Conservation (phyloP, 2,888 invertebrate species). For the Itoplectis maculator region DNA sequence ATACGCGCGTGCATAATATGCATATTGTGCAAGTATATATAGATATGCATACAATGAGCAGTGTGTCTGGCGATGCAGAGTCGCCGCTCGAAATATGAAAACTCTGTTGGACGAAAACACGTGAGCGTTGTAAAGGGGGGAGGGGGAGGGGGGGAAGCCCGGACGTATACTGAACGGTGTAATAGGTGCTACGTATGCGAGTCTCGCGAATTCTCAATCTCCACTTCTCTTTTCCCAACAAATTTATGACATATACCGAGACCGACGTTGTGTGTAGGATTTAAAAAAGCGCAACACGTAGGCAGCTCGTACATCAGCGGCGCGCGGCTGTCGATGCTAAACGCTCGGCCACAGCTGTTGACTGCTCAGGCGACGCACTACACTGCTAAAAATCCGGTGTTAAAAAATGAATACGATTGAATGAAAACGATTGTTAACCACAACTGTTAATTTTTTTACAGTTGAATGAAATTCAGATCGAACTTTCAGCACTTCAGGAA, state of each 20-base stretch:
- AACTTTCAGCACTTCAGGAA: conserved; percentile 14
- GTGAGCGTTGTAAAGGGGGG: background rate
- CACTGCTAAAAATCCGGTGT: too few relatives aligned
- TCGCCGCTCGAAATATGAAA: conserved; percentile 47
- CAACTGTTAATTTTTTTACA: too few relatives aligned
- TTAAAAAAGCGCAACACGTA: conserved; percentile 64
- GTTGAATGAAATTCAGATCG: too few relatives aligned
- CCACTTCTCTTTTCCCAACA: conserved; percentile 41
- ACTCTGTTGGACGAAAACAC: conserved; percentile 37
- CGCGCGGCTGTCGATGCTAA: conserved; percentile 21
- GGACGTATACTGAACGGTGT: conserved; percentile 55
- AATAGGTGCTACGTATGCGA: conserved; percentile 57
- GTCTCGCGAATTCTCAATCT: conserved; percentile 57
- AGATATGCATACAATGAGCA: conserved; percentile 13
- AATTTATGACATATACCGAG: conserved; percentile 59
- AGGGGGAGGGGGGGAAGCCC: background rate
- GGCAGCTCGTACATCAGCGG: conserved; percentile 60
- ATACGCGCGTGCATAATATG: conserved; percentile 9
- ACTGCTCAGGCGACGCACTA: too few relatives aligned
- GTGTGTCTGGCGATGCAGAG: conserved; percentile 33
- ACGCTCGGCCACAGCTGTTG: too few relatives aligned
- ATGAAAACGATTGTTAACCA: too few relatives aligned
- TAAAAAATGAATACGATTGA: too few relatives aligned
- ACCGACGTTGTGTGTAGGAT: conserved; percentile 8
- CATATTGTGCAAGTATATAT: conserved; percentile 14